Evolutionary conservation across 2,113 vertebrate genomes (phyloP), one percentile per base, ranked within the genome.

Genomic region (Proteles cristata): DNA sequence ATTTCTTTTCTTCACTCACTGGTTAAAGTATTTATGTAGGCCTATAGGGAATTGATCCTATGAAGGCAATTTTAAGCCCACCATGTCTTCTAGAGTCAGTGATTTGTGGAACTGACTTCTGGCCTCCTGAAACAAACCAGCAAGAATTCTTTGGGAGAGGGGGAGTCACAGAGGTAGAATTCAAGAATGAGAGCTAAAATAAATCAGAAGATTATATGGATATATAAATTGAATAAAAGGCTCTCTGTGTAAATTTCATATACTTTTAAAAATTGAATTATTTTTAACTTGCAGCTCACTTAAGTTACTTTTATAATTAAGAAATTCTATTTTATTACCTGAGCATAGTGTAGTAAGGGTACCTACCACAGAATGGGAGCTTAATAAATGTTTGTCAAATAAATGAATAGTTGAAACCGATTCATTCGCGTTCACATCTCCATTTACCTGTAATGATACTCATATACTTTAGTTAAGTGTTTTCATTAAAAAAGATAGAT

Each of bases 221-320:
- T 48, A 53, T 69, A 2, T 55, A 69, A 19, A 88, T 43, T 15
- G 11, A 79, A 84, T 65, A 84, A 92, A 65, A 80, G 39, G 7
- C 16, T 76, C 15, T 23, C 55, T 77, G 61, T 11, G 39, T 95
- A 69, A 63, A 84, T 89, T 89, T 88, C 53, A 63, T 39, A 16
- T 85, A 25, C n/a, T 53, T 77, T 82, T 15, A 50, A 48, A 31
- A 69, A 19, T 55, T 87, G 28, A 74, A 39, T 65, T 90, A 65
- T 8, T 71, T 73, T 83, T 85, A 74, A 74, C 39, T 74, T 81
- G 10, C 7, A 63, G 63, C 31, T 92, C 25, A 35, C 9, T 94
- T 21, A 68, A 80, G 33, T 88, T 92, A 28, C 63, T 74, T 96
- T 92, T 89, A n/a, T 81, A 68, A 86, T 74, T 88, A 92, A 88